A percentile compares a stretch with the other conserved stretches of the same genome.
These are phyloP conservation scores for Monarcha castaneiventris DNA, from an alignment of 2,113 vertebrate species.

Conservation along the genomic window DNA sequence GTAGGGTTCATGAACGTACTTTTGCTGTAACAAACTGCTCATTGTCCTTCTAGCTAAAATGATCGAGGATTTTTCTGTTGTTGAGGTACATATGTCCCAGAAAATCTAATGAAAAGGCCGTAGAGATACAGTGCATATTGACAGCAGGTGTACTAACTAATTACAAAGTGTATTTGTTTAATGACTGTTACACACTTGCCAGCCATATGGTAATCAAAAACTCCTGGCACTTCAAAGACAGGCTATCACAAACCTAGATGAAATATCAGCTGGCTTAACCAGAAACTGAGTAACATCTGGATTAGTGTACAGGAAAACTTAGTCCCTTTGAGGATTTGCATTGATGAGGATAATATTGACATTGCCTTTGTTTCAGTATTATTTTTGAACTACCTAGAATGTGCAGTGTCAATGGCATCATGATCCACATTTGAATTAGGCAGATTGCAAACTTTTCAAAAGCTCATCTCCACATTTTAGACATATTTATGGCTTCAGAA, in stretches of 20 bases:
- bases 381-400: not conserved
- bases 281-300: slow-evolving; percentile 3
- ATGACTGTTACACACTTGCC: not conserved
- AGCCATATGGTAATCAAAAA: not conserved
- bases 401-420: not conserved
- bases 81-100: not conserved
- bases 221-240: not conserved
- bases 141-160: not conserved
- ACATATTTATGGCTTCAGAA: not conserved
- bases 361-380: not conserved
- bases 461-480: not conserved
- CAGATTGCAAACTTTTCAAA: not conserved
- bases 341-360: slow-evolving; percentile 6
- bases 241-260: not conserved
- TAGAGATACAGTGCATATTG: not conserved
- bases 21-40: not conserved
- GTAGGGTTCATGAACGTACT: not conserved
- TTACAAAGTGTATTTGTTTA: not conserved
- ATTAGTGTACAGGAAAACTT: not conserved
- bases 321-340: slow-evolving; percentile 18
- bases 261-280: not conserved
- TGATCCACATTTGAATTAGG: not conserved
- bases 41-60: not conserved
- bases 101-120: not conserved
- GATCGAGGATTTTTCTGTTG: not conserved